These are phyloP conservation scores for Euphysa ruthae DNA, from an alignment of 30 jellyfish, hydroid and myxozoan genomes.

Conservation along the genomic window DNA sequence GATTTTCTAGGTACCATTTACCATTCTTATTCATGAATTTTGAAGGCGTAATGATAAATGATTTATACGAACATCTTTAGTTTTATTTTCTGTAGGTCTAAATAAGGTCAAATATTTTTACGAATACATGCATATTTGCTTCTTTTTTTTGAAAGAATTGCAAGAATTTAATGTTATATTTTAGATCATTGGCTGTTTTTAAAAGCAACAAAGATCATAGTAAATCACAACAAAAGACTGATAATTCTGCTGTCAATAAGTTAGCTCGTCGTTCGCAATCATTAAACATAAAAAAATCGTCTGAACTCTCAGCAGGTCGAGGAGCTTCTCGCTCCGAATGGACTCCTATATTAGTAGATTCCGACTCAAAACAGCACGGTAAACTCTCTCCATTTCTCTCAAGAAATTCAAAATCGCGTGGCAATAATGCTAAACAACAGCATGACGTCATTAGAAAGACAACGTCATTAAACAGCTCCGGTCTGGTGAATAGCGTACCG, in stretches of 20 bases:
- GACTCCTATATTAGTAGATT: background rate
- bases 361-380: background rate
- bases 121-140: no score
- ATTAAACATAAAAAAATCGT: background rate
- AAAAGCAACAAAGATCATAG: no score
- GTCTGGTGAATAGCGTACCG: background rate
- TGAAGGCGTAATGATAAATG: no score
- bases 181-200: slow-evolving; percentile 4
- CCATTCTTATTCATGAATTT: no score
- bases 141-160: no score
- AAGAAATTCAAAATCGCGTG: background rate
- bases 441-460: background rate
- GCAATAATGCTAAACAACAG: background rate
- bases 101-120: no score
- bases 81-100: no score
- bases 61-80: no score
- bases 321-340: background rate
- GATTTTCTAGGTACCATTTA: no score
- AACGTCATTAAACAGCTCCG: slow-evolving; percentile 4
- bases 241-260: background rate
- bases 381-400: background rate
- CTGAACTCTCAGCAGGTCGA: background rate
- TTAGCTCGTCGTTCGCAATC: slow-evolving; percentile 35
- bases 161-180: no score
- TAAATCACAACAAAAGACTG: background rate